phyloP scores from a whole-genome alignment of 2,113 vertebrate species.

The Lucifuga dentata region DNA sequence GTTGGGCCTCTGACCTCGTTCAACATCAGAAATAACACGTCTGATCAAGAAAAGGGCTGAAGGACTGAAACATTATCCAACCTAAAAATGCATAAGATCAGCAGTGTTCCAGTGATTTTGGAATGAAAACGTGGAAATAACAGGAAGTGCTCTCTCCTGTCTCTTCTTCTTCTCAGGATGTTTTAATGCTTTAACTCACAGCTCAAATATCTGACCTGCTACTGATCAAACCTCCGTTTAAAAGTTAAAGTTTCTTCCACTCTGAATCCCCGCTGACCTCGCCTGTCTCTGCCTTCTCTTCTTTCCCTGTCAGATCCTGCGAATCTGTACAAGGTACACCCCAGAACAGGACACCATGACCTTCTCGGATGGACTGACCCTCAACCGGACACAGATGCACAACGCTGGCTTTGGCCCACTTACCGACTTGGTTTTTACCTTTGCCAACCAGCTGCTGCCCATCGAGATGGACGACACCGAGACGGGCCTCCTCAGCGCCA shows the following conservation, averaged over 20 bases:
- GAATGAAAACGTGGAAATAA: no score
- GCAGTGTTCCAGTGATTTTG: no score
- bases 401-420: slow-evolving; percentile 97
- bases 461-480: slow-evolving; percentile 99
- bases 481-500: slow-evolving; percentile 98
- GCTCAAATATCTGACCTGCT: no score
- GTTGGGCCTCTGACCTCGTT: no score
- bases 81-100: no score
- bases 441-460: slow-evolving; percentile 98
- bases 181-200: no score
- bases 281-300: neutral
- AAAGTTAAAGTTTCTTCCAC: slow-evolving; percentile 17
- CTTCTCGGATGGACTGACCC: slow-evolving; percentile 97
- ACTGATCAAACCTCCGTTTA: neutral
- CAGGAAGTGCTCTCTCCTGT: no score
- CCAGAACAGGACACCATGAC: slow-evolving; percentile 99
- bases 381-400: slow-evolving; percentile 99
- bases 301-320: slow-evolving; percentile 86
- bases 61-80: no score
- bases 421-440: slow-evolving; percentile 97
- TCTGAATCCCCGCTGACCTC: slow-evolving; percentile 5
- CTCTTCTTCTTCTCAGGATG: no score
- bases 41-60: no score
- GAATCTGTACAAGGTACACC: slow-evolving; percentile 98
- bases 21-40: no score